Evolutionary conservation across 2,888 invertebrate species (phyloP), one percentile per base, ranked within the genome.

Genomic region (Euproctis similis): DNA sequence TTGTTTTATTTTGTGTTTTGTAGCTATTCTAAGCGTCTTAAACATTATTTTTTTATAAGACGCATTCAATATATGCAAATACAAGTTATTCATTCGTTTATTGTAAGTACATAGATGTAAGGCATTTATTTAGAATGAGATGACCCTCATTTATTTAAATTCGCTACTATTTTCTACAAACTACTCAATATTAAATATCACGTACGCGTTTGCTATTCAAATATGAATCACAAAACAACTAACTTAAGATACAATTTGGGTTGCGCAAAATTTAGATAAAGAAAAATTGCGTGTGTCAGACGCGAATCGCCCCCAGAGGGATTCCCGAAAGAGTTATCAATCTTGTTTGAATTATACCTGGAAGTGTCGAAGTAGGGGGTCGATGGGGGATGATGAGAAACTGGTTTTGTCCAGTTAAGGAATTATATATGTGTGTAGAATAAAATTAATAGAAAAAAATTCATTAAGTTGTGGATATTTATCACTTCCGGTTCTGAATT

Each of bases 131-230:
- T n/a, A n/a, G n/a, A n/a, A n/a, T n/a, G n/a, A n/a, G n/a, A 73
- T 69, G 72, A 73, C 68, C 67, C 63, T 75, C 74, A 68, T 68
- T 81, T 73, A 70, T 76, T 68, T 66, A 69, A 75, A 80, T 76
- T 69, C 66, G 69, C 53, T 47, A 49, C 78, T 70, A 78, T 76
- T 73, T 72, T 49, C 54, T 34, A 52, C 54, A 66, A 65, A 81
- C 66, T 69, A 63, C 64, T 63, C 61, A 53, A 46, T 54, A 65
- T 58, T 80, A 80, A 75, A 80, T 75, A 73, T 65, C 63, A 61
- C 59, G 51, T 49, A 30, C n/a, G 53, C 38, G 6, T 19, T 8
- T 19, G 1, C 8, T 8, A 2, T 12, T 18, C 34, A 9, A 50
- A 36, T 38, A 8, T 29, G 8, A 30, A 26, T 46, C 31, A 36